These are phyloP conservation scores for Hyphantria cunea DNA, from an alignment of 1,140 invertebrate species.

Conservation along the genomic window DNA sequence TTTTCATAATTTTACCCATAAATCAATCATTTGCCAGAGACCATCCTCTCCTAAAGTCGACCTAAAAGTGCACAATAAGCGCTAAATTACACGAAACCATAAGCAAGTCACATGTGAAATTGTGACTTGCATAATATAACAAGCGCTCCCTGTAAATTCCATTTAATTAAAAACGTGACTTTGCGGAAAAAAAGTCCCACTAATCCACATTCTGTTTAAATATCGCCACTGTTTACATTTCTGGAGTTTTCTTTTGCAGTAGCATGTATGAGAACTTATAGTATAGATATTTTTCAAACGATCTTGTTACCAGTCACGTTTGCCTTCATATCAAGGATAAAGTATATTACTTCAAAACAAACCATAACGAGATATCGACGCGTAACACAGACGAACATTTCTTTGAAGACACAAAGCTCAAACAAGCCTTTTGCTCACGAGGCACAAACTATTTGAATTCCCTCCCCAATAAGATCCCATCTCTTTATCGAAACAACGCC, in stretches of 20 bases:
- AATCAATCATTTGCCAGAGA: constrained; percentile 1
- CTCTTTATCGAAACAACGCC: constrained; percentile 40
- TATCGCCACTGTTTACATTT: constrained; percentile 18
- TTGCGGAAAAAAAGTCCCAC: constrained; percentile 26
- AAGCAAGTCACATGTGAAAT: constrained; percentile 38
- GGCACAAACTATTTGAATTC: constrained; percentile 62
- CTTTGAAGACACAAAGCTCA: constrained; percentile 40
- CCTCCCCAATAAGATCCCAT: constrained; percentile 23
- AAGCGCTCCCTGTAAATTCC: constrained; percentile 36
- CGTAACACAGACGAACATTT: constrained; percentile 37
- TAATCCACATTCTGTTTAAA: constrained; percentile 27
- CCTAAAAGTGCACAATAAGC: neutral
- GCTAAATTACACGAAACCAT: constrained; percentile 27
- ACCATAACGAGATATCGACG: constrained; percentile 41
- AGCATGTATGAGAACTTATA: constrained; percentile 12
- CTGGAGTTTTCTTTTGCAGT: constrained; percentile 12
- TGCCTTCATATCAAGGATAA: constrained; percentile 16
- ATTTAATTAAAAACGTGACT: constrained; percentile 52
- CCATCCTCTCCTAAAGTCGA: constrained; percentile 12
- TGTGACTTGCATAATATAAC: constrained; percentile 46
- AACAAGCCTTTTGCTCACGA: constrained; percentile 34
- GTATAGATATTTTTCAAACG: constrained; percentile 23
- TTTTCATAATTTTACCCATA: too few species aligned
- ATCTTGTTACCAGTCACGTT: constrained; percentile 20
- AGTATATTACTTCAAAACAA: constrained; percentile 37